Evolutionary conservation across 1,140 invertebrate genomes (phyloP).

Genomic region (Hermatobates lingyangjiaoensis): DNA sequence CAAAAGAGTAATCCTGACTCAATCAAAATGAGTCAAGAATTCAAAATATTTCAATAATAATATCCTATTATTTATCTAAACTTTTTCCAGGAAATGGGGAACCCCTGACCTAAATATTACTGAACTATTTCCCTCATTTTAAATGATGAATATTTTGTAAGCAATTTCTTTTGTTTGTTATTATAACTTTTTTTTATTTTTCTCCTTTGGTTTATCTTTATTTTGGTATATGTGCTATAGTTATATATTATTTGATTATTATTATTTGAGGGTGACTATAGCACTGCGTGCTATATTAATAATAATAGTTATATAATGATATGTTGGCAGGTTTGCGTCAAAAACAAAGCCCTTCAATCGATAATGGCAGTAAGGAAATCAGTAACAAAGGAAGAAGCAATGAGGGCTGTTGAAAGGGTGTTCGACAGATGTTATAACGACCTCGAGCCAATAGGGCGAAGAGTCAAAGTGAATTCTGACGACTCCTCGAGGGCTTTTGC

Average conservation of each 20-base stretch:
- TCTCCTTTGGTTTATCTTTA: background rate
- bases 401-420: constrained; percentile 61
- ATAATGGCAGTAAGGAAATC: constrained; percentile 55
- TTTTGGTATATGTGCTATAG: background rate
- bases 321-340: constrained; percentile 85
- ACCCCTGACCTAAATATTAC: background rate
- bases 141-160: background rate
- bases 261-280: too few relatives aligned
- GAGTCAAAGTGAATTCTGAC: constrained; percentile 53
- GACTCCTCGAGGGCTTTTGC: constrained; percentile 48
- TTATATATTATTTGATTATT: constrained; percentile 4
- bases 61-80: too few relatives aligned
- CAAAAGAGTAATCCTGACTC: too few relatives aligned
- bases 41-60: too few relatives aligned
- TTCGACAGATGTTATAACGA: constrained; percentile 85
- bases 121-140: background rate
- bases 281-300: too few relatives aligned
- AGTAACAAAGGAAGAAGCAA: constrained; percentile 47
- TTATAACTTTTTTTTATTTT: background rate
- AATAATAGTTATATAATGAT: constrained; percentile 22
- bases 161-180: background rate
- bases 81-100: too few relatives aligned
- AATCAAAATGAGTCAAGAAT: too few relatives aligned
- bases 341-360: constrained; percentile 64
- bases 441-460: constrained; percentile 76